Base-by-base conservation (phyloP, 2,888 invertebrate genomes). In the Trichopoda pennipes region DNA sequence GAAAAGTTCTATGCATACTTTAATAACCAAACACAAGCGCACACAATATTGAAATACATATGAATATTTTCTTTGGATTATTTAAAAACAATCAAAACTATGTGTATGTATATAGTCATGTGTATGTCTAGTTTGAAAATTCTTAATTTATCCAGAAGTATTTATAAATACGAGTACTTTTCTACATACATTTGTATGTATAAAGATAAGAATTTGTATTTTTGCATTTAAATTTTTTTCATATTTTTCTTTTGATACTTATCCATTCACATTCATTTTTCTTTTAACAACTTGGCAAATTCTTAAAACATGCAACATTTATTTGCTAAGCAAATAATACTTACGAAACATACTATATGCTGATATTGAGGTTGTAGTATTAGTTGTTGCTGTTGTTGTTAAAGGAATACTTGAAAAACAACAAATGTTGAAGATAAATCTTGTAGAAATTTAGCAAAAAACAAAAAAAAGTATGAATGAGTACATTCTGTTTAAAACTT, bases 301-400 rank as follows among this genome's bases (percentile, higher is more conserved):
- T 55, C 72, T 53, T 61, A 55, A 55, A 68, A 21, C 12, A 38
- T 23, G 55, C 68, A 66, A 21, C 12, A 74, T 79, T 66, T 73
- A 53, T 88, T 88, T 88, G 88, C 89, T 86, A 78, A 86, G 85
- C 86, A 88, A 88, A 88, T 88, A 88, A 3, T 32, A 32, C 32
- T 32, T n/a, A n/a, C n/a, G 3, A 28, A 28, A 6, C 10, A 8
- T 6, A 38, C 86, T 66, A 86, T 84, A 61, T 42, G 53, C 42
- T 60, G 61, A 53, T 53, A 56, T 70, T 77, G 56, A 77, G 77
- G 56, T 70, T 61, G 66, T 51, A 51, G 66, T 8, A 17, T 38
- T 23, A 16, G 55, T 23, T 16, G 42, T 44, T 16, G 51, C 10
- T 23, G 51, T 23, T 47, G 51, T 49, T 72, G 66, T 35, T 70